Conservation (phyloP, 2,888 invertebrate species). For the Ennomos erosarius region DNA sequence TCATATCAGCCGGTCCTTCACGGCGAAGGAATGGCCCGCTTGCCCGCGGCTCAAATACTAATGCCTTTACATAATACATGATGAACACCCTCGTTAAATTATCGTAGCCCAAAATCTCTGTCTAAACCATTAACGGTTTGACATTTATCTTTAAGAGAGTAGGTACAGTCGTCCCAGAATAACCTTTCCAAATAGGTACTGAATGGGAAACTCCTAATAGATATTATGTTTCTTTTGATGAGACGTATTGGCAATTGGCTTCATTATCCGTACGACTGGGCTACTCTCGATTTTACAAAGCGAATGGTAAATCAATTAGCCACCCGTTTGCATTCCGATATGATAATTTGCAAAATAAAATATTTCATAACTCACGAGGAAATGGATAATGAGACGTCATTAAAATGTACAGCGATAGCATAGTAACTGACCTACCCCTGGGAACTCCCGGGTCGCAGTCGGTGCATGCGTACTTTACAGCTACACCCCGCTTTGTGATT, state of each 20-base stretch:
- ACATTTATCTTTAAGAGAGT: conserved; percentile 28
- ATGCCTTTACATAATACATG: conserved; percentile 71
- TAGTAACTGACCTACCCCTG: conserved; percentile 74
- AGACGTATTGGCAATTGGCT: background rate
- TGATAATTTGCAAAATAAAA: conserved; percentile 2
- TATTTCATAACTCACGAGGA: background rate
- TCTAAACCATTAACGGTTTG: conserved; percentile 45
- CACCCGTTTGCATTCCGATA: conserved; percentile 3
- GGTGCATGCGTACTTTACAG: conserved; percentile 69
- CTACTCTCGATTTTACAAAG: background rate
- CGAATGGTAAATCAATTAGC: conserved; percentile 2
- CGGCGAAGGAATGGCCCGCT: conserved; percentile 71
- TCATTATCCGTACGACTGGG: background rate
- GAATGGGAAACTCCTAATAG: too few species aligned
- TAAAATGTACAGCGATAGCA: conserved; percentile 43
- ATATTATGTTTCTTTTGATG: too few species aligned
- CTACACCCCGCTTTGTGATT: conserved; percentile 45
- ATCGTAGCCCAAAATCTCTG: conserved; percentile 59
- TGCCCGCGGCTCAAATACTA: conserved; percentile 63
- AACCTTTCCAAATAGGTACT: too few species aligned
- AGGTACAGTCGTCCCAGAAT: background rate
- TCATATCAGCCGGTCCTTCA: conserved; percentile 80
- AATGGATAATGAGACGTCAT: conserved; percentile 10
- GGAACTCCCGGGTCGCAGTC: conserved; percentile 51
- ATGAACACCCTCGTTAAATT: conserved; percentile 58